Evolutionary conservation across 2,797 vertebrate species (phyloP), one percentile per base, ranked within the genome.

Genomic region (Clarias fuscus): DNA sequence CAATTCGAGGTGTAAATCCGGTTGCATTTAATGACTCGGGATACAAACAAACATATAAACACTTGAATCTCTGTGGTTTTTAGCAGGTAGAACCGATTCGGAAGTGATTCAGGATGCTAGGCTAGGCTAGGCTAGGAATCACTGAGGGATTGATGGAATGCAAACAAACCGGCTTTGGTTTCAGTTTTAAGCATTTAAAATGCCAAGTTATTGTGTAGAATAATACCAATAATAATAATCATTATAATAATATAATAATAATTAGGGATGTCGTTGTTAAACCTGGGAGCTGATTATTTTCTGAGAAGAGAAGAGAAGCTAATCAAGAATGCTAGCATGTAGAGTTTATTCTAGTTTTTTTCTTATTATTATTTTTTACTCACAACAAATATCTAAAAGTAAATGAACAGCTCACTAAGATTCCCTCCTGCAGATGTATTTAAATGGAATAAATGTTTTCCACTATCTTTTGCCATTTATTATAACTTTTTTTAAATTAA

Each of bases 251-350:
- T 37, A 37, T 64, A 62, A 20, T 7, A 78, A 27, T 53, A 53
- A 53, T 65, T 13, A 48, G 18, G 20, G 17, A 65, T 5, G 61
- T 24, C 1, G 61, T 43, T 6, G 22, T 65, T 27, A n/a, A 48
- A 64, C 5, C 30, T 15, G 0, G 20, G 8, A 80, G 40, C 24
- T n/a, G 6, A 27, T 81, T 48, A 20, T 53, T 53, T 53, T 13
- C 4, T 53, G 17, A 53, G 64, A 64, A 64, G 59, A 43, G n/a
- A 59, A 82, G 40, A 64, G 30, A 82, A 22, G 64, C 62, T 82
- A 82, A 82, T 68, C 18, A n/a, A 15, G 11, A 18, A 13, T 11
- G 10, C 40, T 81, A 81, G 79, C 79, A 82, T 81, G 61, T 27
- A 14, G 11, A 7, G 77, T 24, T 53, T 20, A 27, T 81, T 65